Evolutionary conservation across 1,140 invertebrate species (phyloP), one percentile per base, ranked within the genome.

Genomic region (Euborellia annulipes): DNA sequence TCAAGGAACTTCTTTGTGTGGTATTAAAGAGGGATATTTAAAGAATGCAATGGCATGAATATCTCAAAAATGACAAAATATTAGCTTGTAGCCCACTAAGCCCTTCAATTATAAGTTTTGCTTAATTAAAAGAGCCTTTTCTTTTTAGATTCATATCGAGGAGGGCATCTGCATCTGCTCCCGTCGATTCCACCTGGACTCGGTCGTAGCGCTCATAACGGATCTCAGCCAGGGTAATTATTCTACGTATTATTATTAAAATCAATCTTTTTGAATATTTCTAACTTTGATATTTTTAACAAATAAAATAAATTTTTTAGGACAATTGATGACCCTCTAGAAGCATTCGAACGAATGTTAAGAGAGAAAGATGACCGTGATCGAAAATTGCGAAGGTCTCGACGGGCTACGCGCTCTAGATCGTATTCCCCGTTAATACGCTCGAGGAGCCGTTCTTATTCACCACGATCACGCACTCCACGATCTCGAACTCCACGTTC

Each of bases 281-380:
- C 8, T 41, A 6, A 41, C 6, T 19, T 21, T 20, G 6, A 20
- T 6, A 37, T 36, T 3, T 38, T 14, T 37, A 46, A n/a, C 43
- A n/a, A 20, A 17, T 19, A 34, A n/a, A 21, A 14, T 27, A 36
- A 39, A 45, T 43, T 36, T 57, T 63, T 36, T 53, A 80, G 78
- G 18, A 67, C 74, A n/a, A 79, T 81, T 41, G 79, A 85, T 55
- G 84, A 89, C 63, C 82, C 83, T 8, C 58, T 89, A 50, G 83
- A 85, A 58, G 82, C 82, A 40, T 91, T 90, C 62, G 79, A 88
- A 58, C 67, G 82, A 50, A 82, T 89, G 64, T 69, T 90, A 49
- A 69, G 78, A 47, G 85, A 90, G 59, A 87, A 86, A 64, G 83
- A 87, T 60, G 78, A 79, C 58, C 64, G 75, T 30, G 73, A 78